Conservation (phyloP, 2,113 vertebrate genomes). For the Herpetotheres cachinnans region DNA sequence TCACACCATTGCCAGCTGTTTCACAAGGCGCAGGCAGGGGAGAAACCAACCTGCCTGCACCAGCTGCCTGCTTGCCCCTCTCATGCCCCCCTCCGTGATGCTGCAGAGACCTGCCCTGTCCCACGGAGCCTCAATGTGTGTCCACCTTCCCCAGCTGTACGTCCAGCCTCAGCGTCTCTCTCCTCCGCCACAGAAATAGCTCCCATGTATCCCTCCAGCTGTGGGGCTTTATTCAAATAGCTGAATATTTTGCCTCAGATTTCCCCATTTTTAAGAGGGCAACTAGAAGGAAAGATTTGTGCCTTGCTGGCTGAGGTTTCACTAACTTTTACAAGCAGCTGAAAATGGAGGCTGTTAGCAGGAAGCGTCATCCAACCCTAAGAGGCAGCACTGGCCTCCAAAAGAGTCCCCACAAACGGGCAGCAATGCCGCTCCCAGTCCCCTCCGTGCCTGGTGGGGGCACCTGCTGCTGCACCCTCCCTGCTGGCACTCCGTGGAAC, state of each 20-base stretch:
- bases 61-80: neutral
- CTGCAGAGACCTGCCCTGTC: neutral
- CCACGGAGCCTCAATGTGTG: fast-evolving
- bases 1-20: neutral
- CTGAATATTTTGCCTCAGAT: neutral
- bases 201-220: neutral
- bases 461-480: neutral
- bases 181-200: neutral
- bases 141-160: fast-evolving
- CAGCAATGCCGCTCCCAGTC: neutral
- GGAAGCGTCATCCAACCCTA: neutral
- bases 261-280: neutral
- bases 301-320: neutral
- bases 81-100: fast-evolving
- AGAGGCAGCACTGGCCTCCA: neutral
- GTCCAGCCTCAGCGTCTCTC: neutral
- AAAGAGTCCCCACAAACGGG: neutral
- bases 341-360: neutral
- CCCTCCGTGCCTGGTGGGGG: fast-evolving
- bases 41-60: neutral
- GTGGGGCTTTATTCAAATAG: neutral
- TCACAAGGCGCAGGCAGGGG: neutral
- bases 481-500: neutral
- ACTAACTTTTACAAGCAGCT: neutral
- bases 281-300: neutral